Base-by-base conservation (phyloP, 2,113 vertebrate species). In the Riparia riparia region DNA sequence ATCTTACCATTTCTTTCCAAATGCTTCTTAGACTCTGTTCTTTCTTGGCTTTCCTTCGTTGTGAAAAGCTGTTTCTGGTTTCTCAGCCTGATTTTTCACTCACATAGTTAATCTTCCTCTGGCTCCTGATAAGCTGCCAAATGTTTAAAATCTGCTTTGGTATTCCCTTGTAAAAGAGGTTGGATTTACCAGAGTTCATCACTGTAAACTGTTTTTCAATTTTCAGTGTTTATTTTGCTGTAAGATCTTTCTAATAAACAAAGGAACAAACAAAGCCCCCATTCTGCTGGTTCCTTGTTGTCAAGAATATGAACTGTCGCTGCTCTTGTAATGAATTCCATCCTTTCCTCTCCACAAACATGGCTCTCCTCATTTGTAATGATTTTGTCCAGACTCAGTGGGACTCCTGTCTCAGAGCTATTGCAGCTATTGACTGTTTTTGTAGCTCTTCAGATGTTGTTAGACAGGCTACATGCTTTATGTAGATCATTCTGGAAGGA, bases 21-120 rank as follows among this genome's bases (percentile, higher is more conserved):
- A 44, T 71, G 84, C 41, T 83, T 94, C 84, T 93, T 64, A 88
- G 94, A 76, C 57, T 56, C 34, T 61, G 32, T 70, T 95, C 84
- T 49, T 89, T 78, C 80, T 95, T 95, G 94, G 93, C 94, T 93
- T 91, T 70, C 41, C 94, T 91, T 93, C 42, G 0, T 80, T 85
- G 78, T 90, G 91, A 94, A 96, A 96, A 95, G 79, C 95, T 95
- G 92, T 0, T 88, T 96, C 77, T 63, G 93, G 91, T 96, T 97
- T 97, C 94, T 97, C 95, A 91, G 91, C 91, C 93, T 86, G 84
- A 66, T 90, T 97, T 95, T 97, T 89, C 90, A 64, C 93, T 94
- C 93, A 95, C 93, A 70, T 95, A 94, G 94, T 97, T 95, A 95
- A 96, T 94, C 95, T 93, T 95, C 56, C 79, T 80, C 85, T 91